Evolutionary conservation across 2,113 vertebrate species (phyloP).

Genomic region (Turdus rufiventris): DNA sequence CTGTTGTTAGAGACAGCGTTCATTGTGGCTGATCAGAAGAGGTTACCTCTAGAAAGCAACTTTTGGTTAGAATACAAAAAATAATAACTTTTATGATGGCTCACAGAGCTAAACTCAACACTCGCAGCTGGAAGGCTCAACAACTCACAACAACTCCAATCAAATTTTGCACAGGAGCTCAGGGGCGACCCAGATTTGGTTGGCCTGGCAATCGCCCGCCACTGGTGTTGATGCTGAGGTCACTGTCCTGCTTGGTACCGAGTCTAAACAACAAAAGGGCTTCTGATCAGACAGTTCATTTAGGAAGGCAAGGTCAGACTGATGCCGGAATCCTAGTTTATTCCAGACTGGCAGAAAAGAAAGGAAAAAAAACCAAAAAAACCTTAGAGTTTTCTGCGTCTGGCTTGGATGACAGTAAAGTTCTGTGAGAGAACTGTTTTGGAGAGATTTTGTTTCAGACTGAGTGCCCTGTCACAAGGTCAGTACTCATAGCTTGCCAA

Average conservation of each 20-base stretch:
- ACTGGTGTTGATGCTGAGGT: not conserved
- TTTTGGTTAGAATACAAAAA: not conserved
- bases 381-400: not conserved
- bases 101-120: not conserved
- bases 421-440: not conserved
- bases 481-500: not conserved
- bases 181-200: not conserved
- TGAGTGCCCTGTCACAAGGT: conserved; percentile 21
- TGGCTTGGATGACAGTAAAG: conserved; percentile 3
- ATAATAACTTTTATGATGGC: not conserved
- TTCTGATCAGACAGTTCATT: not conserved
- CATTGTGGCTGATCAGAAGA: not conserved
- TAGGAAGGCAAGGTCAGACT: not conserved
- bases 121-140: not conserved
- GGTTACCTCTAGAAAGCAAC: not conserved
- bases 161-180: not conserved
- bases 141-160: not conserved
- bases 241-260: not conserved
- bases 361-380: too few species aligned
- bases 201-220: not conserved
- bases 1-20: not conserved
- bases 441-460: conserved; percentile 37
- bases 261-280: not conserved
- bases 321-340: not conserved
- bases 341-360: not conserved